These are phyloP conservation scores for Tichodroma muraria DNA, from an alignment of 2,113 vertebrate species.

Conservation along the genomic window DNA sequence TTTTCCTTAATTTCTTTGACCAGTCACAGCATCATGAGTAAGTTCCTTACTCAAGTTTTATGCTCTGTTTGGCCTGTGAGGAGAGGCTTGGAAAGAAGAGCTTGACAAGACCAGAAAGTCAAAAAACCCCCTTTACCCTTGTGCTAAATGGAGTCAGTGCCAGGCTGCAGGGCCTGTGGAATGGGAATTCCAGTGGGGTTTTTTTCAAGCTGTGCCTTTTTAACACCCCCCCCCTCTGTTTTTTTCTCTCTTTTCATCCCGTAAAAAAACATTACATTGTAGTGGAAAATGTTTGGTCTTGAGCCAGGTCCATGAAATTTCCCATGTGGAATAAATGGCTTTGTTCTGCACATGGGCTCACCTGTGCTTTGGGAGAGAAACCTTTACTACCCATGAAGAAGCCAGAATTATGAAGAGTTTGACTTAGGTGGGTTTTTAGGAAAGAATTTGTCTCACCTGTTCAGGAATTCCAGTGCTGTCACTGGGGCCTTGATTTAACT, in stretches of 20 bases:
- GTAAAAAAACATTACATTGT: background rate
- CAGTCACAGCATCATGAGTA: background rate
- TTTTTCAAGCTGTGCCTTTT: background rate
- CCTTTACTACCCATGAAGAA: background rate
- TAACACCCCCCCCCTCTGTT: fast-evolving
- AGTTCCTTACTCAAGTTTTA: background rate
- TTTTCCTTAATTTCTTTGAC: background rate
- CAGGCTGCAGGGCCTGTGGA: background rate
- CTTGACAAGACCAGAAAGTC: background rate
- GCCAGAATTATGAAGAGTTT: background rate
- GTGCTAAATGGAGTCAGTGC: background rate
- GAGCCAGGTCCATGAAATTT: background rate
- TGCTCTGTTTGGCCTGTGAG: background rate
- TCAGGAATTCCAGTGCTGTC: background rate
- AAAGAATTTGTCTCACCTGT: background rate
- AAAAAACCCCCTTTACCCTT: background rate
- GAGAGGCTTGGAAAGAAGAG: background rate
- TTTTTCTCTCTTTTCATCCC: background rate
- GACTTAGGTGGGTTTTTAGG: background rate
- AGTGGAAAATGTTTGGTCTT: background rate
- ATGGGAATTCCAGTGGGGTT: background rate
- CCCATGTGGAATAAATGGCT: background rate
- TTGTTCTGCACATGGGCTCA: background rate
- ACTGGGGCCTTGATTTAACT: background rate
- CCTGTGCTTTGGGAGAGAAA: background rate